These are phyloP conservation scores for Clepsis dumicolana DNA, from an alignment of 2,888 invertebrate genomes.

Conservation along the genomic window DNA sequence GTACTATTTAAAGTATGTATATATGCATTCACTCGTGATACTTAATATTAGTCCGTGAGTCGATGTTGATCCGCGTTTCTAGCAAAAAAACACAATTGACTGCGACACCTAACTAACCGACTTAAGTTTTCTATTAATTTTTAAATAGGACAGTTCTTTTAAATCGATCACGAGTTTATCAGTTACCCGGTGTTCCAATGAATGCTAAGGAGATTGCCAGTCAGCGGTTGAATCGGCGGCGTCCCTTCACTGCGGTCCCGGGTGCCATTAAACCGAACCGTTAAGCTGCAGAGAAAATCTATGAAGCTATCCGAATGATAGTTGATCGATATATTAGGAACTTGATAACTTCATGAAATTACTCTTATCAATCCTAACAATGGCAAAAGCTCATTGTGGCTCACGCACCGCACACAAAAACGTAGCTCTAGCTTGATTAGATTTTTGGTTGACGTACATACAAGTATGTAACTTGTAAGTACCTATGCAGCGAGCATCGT, in stretches of 20 bases:
- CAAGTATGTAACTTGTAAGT: too few species aligned
- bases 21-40: too few species aligned
- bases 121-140: background rate
- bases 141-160: background rate
- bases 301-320: slow-evolving; percentile 8
- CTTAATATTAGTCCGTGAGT: too few species aligned
- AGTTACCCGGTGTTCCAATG: slow-evolving; percentile 69
- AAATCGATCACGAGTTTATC: slow-evolving; percentile 53
- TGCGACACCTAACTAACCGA: background rate
- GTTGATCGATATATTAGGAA: background rate
- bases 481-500: too few species aligned
- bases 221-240: slow-evolving; percentile 45
- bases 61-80: too few species aligned
- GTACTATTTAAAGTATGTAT: background rate
- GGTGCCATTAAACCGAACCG: slow-evolving; percentile 7
- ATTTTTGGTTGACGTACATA: too few species aligned
- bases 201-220: slow-evolving; percentile 69
- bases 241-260: slow-evolving; percentile 5
- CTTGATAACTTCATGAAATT: background rate
- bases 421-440: background rate
- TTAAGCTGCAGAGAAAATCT: background rate
- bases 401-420: background rate
- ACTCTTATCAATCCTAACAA: background rate
- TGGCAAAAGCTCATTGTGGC: background rate
- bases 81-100: background rate